These are phyloP conservation scores for Entomyzon cyanotis DNA, from an alignment of 2,113 vertebrate genomes.

Conservation along the genomic window DNA sequence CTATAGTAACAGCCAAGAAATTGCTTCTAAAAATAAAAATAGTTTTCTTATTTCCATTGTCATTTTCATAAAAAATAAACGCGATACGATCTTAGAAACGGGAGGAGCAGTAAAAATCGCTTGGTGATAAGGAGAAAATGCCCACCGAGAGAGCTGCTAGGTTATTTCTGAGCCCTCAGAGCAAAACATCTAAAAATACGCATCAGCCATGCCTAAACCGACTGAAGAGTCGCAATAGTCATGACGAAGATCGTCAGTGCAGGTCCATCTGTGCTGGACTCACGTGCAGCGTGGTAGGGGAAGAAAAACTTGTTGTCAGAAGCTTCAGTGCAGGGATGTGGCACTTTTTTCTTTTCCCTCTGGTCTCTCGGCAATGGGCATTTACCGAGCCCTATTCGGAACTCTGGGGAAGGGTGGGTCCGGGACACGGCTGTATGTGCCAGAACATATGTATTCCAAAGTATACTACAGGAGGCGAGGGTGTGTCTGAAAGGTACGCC, in stretches of 20 bases:
- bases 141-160: not conserved
- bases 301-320: not conserved
- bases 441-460: not conserved
- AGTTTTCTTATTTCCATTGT: not conserved
- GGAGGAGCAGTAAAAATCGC: not conserved
- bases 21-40: not conserved
- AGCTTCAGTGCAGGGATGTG: not conserved
- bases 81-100: rapidly evolving
- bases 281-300: not conserved
- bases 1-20: not conserved
- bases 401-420: not conserved
- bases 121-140: not conserved
- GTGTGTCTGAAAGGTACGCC: not conserved
- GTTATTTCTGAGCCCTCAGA: not conserved
- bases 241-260: not conserved
- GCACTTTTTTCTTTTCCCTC: not conserved
- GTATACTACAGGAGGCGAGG: not conserved
- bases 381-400: not conserved
- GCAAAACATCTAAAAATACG: not conserved
- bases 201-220: not conserved
- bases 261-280: not conserved
- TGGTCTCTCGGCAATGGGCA: not conserved
- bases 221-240: not conserved
- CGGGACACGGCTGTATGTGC: not conserved
- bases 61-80: not conserved